These are phyloP conservation scores for Psylliodes chrysocephalus DNA, from an alignment of 2,888 invertebrate genomes.

Conservation along the genomic window DNA sequence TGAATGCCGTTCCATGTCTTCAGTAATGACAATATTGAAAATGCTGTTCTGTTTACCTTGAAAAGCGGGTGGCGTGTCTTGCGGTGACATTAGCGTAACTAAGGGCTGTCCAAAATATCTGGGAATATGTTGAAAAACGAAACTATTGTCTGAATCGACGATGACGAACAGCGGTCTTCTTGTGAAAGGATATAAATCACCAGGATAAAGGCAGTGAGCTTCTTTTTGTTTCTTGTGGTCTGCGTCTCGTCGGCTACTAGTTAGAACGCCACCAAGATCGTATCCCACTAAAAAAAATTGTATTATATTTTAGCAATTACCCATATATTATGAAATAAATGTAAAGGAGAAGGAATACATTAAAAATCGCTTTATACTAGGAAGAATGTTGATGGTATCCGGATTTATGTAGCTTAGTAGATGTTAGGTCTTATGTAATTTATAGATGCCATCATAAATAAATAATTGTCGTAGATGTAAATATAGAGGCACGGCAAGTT, in stretches of 20 bases:
- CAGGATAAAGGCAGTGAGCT: slow-evolving; percentile 87
- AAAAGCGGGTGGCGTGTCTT: slow-evolving; percentile 86
- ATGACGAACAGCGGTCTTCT: slow-evolving; percentile 92
- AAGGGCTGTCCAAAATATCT: slow-evolving; percentile 92
- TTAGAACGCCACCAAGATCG: slow-evolving; percentile 90
- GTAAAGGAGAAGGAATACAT: no score
- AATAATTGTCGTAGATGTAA: no score
- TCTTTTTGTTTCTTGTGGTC: slow-evolving; percentile 71
- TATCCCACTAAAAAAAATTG: slow-evolving; percentile 82
- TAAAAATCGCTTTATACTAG: no score
- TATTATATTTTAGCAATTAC: no score
- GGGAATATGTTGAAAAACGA: slow-evolving; percentile 91
- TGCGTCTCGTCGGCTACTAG: slow-evolving; percentile 85
- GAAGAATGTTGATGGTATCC: no score
- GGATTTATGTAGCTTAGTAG: no score
- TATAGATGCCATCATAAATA: no score
- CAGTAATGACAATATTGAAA: no score
- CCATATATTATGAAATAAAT: no score
- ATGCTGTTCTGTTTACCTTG: slow-evolving; percentile 69
- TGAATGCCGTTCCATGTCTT: no score
- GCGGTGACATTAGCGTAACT: slow-evolving; percentile 92
- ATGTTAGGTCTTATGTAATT: no score
- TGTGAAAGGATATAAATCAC: slow-evolving; percentile 92
- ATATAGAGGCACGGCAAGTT: no score
- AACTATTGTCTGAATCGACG: slow-evolving; percentile 95